Percentiles rank a stretch among this genome's conserved stretches.
phyloP scores from a whole-genome alignment of 2,888 invertebrate genomes.

The Polyploca ridens region DNA sequence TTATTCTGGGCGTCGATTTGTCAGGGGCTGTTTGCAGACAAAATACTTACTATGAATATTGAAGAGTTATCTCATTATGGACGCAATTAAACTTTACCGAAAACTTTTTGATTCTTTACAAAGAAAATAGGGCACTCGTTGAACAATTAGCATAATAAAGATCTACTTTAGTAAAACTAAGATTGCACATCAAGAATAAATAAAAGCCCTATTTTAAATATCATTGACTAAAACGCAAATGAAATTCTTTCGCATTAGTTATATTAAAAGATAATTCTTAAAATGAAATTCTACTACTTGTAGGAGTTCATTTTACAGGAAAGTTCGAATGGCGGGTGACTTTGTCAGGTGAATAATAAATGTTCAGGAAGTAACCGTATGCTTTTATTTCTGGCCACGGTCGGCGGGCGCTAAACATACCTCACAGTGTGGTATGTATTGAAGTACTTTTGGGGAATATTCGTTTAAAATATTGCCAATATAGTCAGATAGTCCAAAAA shows the following conservation, averaged over 20 bases:
- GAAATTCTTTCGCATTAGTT: too few relatives aligned
- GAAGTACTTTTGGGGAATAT: background rate
- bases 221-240: too few relatives aligned
- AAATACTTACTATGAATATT: constrained; percentile 76
- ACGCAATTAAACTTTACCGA: constrained; percentile 58
- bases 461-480: too few relatives aligned
- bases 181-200: background rate
- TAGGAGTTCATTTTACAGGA: constrained; percentile 47
- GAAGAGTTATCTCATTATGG: constrained; percentile 61
- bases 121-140: too few relatives aligned
- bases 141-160: too few relatives aligned
- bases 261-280: constrained; percentile 30
- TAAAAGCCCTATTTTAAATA: too few relatives aligned
- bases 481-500: too few relatives aligned
- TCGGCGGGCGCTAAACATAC: constrained; percentile 21
- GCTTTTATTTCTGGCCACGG: constrained; percentile 58
- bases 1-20: constrained; percentile 75
- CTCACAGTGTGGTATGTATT: background rate
- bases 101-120: constrained; percentile 44
- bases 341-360: constrained; percentile 75
- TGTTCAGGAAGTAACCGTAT: constrained; percentile 53
- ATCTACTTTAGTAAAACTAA: background rate
- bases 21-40: constrained; percentile 64
- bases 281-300: constrained; percentile 55
- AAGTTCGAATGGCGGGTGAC: constrained; percentile 67